These are phyloP conservation scores for Schizopygopsis malacanthus DNA, from an alignment of 2,797 vertebrate species.

Conservation along the genomic window DNA sequence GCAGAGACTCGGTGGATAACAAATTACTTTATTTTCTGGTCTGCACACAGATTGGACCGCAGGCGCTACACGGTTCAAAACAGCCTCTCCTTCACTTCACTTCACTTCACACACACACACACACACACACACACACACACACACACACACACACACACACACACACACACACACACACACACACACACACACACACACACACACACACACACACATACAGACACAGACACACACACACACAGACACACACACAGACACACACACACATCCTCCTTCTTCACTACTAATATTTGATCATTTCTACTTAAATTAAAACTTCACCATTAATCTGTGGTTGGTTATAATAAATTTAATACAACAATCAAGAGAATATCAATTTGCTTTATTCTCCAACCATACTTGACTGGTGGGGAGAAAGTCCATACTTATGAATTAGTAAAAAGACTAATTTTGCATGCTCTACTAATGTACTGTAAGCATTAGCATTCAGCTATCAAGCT, in stretches of 20 bases:
- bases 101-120: background rate
- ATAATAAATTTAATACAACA: background rate
- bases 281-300: background rate
- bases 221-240: too few species aligned
- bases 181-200: too few species aligned
- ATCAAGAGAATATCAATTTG: background rate
- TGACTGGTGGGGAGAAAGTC: background rate
- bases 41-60: slow-evolving; percentile 61
- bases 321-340: background rate
- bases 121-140: background rate
- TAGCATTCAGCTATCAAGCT: background rate
- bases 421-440: background rate
- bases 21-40: slow-evolving; percentile 67
- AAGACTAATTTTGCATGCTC: background rate
- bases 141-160: background rate
- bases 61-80: slow-evolving; percentile 53
- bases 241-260: too few species aligned
- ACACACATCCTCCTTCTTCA: background rate
- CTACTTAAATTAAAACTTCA: background rate
- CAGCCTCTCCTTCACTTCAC: background rate
- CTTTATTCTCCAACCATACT: background rate
- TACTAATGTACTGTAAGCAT: background rate
- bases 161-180: background rate
- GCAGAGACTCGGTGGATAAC: slow-evolving; percentile 66
- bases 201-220: too few species aligned